phyloP scores from a whole-genome alignment of 2,797 vertebrate genomes.

The Halcyon badia region DNA sequence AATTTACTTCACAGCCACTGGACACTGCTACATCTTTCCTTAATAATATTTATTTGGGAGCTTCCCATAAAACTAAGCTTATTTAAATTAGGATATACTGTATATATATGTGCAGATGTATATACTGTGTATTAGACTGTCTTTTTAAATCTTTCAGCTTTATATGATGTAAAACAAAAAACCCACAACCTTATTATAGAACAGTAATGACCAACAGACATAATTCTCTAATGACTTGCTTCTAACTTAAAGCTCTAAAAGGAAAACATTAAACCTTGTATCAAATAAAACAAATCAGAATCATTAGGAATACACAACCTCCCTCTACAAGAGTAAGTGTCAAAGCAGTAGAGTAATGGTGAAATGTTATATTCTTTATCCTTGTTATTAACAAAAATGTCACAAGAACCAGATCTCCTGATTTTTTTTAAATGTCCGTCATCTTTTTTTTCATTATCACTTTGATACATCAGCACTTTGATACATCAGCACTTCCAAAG shows the following conservation, averaged over 20 bases:
- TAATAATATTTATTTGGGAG: not conserved
- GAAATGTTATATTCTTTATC: not conserved
- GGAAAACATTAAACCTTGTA: accelerated
- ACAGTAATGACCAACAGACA: not conserved
- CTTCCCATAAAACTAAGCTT: not conserved
- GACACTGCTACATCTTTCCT: not conserved
- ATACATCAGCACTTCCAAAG: not conserved
- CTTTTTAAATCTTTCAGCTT: not conserved
- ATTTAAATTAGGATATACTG: not conserved
- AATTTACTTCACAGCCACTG: not conserved
- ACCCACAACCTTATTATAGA: not conserved
- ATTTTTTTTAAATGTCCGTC: not conserved
- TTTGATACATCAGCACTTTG: not conserved
- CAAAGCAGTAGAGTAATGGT: not conserved
- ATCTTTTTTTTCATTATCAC: not conserved
- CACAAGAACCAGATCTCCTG: not conserved
- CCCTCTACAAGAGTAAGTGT: not conserved
- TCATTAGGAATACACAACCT: not conserved
- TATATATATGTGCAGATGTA: too few relatives aligned
- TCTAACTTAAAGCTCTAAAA: not conserved
- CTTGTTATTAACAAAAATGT: not conserved
- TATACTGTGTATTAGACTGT: not conserved
- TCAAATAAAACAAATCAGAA: not conserved
- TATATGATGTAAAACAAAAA: not conserved
- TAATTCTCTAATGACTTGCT: not conserved